These are phyloP conservation scores for Thamnophis elegans DNA, from an alignment of 2,797 vertebrate species.

Conservation along the genomic window DNA sequence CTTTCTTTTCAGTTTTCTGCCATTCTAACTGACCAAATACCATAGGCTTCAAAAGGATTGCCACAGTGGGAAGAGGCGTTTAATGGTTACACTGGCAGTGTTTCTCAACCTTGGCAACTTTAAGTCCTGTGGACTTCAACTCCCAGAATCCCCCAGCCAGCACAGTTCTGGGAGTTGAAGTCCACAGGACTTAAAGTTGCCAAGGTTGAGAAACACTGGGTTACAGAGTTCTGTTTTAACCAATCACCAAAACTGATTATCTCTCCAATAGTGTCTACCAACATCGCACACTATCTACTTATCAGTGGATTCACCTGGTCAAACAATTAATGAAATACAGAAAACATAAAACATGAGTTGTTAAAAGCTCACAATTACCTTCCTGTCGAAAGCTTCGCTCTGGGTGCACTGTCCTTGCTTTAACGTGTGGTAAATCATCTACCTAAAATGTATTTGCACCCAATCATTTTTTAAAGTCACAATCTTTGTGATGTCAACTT, in stretches of 20 bases:
- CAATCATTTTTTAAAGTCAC: constrained; percentile 86
- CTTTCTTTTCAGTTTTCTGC: constrained; percentile 27
- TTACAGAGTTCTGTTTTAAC: not conserved
- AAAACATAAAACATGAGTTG: constrained; percentile 68
- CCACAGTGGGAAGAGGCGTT: constrained; percentile 2
- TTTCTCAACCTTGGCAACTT: too few relatives aligned
- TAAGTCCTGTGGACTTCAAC: too few relatives aligned
- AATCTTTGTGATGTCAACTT: constrained; percentile 86
- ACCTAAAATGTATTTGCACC: constrained; percentile 75
- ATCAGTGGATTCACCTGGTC: constrained; percentile 54
- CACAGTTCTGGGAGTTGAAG: too few relatives aligned
- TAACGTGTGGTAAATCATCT: constrained; percentile 87
- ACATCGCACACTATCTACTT: constrained; percentile 22
- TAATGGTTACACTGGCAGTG: constrained; percentile 15
- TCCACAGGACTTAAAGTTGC: too few relatives aligned
- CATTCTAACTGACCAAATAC: not conserved
- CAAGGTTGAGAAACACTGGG: too few relatives aligned
- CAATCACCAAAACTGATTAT: constrained; percentile 5
- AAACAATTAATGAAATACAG: constrained; percentile 71
- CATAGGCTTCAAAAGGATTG: not conserved
- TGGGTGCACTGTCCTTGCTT: constrained; percentile 70
- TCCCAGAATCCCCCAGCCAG: too few relatives aligned
- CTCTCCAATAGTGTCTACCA: constrained; percentile 24
- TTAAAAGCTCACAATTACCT: constrained; percentile 71
- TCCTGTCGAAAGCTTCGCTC: constrained; percentile 62